Conservation (phyloP, 30 jellyfish, hydroid and myxozoan species). For the Hydractinia echinata region DNA sequence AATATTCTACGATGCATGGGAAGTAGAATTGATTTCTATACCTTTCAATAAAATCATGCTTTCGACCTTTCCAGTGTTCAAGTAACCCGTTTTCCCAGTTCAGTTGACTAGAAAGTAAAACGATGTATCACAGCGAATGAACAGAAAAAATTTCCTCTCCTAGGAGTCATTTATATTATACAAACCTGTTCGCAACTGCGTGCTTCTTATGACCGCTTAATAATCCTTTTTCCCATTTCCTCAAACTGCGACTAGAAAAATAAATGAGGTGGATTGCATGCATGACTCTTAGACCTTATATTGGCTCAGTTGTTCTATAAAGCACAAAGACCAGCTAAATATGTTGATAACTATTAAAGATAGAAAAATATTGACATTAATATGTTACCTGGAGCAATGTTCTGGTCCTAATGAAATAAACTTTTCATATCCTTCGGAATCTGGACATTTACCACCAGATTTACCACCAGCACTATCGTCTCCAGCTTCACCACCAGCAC, state of each 20-base stretch:
- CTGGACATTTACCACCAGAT: conserved; percentile 18
- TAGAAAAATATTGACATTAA: neutral
- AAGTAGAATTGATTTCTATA: too few species aligned
- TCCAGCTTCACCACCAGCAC: neutral
- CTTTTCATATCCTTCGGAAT: conserved; percentile 61
- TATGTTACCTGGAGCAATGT: conserved; percentile 69
- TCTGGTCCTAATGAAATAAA: conserved; percentile 94
- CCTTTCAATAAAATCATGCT: conserved; percentile 1
- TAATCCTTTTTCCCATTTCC: conserved; percentile 39
- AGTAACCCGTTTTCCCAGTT: conserved; percentile 36
- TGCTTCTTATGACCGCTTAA: conserved; percentile 35
- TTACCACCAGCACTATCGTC: conserved; percentile 13
- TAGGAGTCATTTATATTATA: neutral
- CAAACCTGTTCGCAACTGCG: conserved; percentile 21
- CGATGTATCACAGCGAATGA: too few species aligned
- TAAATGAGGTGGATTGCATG: conserved; percentile 25
- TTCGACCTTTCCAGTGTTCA: conserved; percentile 27
- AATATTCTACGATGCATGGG: too few species aligned
- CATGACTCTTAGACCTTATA: conserved; percentile 13
- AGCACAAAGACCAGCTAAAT: too few species aligned
- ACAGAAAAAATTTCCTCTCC: too few species aligned
- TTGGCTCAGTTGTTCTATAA: neutral
- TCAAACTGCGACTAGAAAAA: conserved; percentile 36
- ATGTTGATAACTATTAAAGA: neutral
- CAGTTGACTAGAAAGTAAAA: neutral